phyloP scores from a whole-genome alignment of 2,888 invertebrate genomes.

The Cepaea hortensis region DNA sequence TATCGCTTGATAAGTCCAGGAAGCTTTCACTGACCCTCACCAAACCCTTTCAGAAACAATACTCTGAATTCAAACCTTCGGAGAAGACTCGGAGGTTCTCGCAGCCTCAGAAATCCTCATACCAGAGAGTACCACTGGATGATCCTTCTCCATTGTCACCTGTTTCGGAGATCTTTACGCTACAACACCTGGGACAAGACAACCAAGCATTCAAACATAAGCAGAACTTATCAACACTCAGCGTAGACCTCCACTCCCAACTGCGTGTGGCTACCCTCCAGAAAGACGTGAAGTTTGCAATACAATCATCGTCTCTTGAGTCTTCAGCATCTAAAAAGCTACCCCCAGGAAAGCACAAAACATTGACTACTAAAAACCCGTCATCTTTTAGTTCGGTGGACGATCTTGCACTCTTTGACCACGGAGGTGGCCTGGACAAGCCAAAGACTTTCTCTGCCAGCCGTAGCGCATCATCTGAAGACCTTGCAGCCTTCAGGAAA shows the following conservation, averaged over 20 bases:
- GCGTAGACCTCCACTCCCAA: slow-evolving; percentile 32
- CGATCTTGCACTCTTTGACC: slow-evolving; percentile 20
- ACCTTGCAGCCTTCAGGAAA: slow-evolving; percentile 19
- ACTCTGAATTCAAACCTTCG: not conserved
- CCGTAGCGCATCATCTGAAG: slow-evolving; percentile 43
- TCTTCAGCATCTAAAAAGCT: slow-evolving; percentile 9
- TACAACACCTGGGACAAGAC: not conserved
- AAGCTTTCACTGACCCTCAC: slow-evolving; percentile 36
- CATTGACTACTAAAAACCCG: not conserved
- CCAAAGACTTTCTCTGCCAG: not conserved
- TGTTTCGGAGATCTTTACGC: slow-evolving; percentile 24
- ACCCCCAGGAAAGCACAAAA: slow-evolving; percentile 15
- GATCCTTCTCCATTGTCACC: slow-evolving; percentile 27
- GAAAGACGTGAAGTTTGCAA: not conserved
- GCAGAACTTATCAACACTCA: slow-evolving; percentile 15
- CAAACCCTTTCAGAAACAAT: not conserved
- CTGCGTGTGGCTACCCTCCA: not conserved
- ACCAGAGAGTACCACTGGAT: slow-evolving; percentile 41
- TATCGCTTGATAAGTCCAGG: slow-evolving; percentile 14
- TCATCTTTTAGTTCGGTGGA: slow-evolving; percentile 39
- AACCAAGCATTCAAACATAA: not conserved
- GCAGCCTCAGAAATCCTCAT: slow-evolving; percentile 35
- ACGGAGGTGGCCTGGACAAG: slow-evolving; percentile 1
- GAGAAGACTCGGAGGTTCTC: slow-evolving; percentile 25
- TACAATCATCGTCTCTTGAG: slow-evolving; percentile 5